phyloP scores from a whole-genome alignment of 2,113 vertebrate species.

The Lipophrys pholis region DNA sequence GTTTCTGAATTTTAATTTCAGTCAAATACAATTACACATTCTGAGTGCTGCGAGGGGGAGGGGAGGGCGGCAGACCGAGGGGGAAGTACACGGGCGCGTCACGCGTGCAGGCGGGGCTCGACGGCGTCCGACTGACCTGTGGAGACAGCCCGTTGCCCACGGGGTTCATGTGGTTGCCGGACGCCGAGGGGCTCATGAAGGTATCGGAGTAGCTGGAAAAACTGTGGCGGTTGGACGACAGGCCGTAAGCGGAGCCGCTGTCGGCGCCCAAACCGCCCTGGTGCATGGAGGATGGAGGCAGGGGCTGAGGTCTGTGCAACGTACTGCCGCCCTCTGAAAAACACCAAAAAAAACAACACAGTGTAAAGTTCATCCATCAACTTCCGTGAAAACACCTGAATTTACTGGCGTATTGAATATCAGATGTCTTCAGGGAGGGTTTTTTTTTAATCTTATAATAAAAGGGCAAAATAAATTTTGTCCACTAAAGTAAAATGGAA shows the following conservation, averaged over 20 bases:
- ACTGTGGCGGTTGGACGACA: slow-evolving; percentile 90
- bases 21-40: slow-evolving; percentile 70
- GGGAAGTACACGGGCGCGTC: too few species aligned
- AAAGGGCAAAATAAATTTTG: too few species aligned
- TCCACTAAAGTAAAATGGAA: too few species aligned
- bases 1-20: slow-evolving; percentile 76
- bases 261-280: slow-evolving; percentile 92
- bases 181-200: slow-evolving; percentile 94
- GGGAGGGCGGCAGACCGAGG: slow-evolving; percentile 13
- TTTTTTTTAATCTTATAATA: too few species aligned
- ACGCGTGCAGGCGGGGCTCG: neutral
- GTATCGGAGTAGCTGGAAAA: slow-evolving; percentile 99
- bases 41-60: slow-evolving; percentile 36
- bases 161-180: slow-evolving; percentile 97
- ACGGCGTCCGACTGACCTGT: slow-evolving; percentile 85
- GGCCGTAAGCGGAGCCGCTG: slow-evolving; percentile 90
- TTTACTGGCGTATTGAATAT: too few species aligned
- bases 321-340: slow-evolving; percentile 91
- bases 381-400: too few species aligned
- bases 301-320: slow-evolving; percentile 95
- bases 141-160: slow-evolving; percentile 98
- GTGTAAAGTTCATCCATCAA: slow-evolving; percentile 25
- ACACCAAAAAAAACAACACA: slow-evolving; percentile 23
- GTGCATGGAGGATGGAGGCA: slow-evolving; percentile 98
- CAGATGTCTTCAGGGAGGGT: too few species aligned